A percentile compares a stretch with the other conserved stretches of the same genome.
These are phyloP conservation scores for Chlamydotis undulata DNA, from an alignment of 2,113 vertebrate genomes.

Conservation along the genomic window DNA sequence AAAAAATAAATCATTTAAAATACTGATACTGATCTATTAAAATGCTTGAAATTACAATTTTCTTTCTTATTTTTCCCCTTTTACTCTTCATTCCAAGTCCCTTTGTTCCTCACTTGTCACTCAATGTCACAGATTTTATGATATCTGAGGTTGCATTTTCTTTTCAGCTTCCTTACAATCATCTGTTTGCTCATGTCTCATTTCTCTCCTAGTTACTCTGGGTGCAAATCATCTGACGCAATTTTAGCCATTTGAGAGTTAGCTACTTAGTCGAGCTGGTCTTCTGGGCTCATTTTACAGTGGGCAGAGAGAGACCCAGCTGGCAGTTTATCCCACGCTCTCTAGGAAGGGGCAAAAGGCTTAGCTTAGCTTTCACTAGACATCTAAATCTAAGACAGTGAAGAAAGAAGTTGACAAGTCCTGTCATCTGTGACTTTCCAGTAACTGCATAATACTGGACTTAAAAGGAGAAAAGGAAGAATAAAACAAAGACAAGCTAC, in stretches of 20 bases:
- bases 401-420: background rate
- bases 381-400: background rate
- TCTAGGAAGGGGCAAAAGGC: constrained; percentile 56
- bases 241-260: constrained; percentile 1
- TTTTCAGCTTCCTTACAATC: background rate
- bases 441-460: background rate
- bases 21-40: background rate
- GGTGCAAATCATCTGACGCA: constrained; percentile 19
- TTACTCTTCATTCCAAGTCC: background rate
- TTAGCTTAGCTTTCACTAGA: constrained; percentile 39
- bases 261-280: background rate
- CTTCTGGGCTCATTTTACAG: constrained; percentile 40
- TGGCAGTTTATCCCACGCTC: constrained; percentile 30
- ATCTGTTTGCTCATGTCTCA: background rate
- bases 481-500: background rate
- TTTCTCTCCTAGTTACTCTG: background rate
- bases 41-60: background rate
- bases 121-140: background rate
- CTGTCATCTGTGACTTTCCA: constrained; percentile 27
- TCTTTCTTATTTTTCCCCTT: background rate
- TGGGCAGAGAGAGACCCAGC: constrained; percentile 33
- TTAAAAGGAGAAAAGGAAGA: background rate
- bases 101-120: constrained; percentile 40
- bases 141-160: background rate
- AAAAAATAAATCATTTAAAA: background rate